phyloP scores from a whole-genome alignment of 2,113 vertebrate species.

The Mobula hypostoma region DNA sequence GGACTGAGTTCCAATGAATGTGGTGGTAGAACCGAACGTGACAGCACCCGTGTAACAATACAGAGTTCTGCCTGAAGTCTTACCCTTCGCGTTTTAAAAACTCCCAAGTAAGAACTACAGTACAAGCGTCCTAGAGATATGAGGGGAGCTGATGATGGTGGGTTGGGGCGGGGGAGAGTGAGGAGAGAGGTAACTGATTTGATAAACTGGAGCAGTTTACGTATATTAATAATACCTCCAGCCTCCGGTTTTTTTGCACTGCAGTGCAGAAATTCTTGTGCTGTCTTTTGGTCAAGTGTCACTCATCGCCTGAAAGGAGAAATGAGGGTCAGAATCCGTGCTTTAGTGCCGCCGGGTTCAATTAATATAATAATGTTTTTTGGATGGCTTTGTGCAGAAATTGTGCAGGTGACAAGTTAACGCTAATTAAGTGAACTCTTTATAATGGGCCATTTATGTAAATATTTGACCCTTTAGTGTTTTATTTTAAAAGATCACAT shows the following conservation, averaged over 20 bases:
- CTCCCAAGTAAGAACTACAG: not conserved
- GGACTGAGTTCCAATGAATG: not conserved
- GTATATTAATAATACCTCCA: not conserved
- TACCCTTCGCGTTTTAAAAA: not conserved
- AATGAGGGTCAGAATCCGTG: not conserved
- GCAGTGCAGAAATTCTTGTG: not conserved
- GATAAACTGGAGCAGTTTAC: not conserved
- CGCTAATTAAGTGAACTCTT: not conserved
- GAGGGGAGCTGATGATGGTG: not conserved
- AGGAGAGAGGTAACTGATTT: not conserved
- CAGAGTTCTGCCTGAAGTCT: not conserved
- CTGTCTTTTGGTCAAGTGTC: not conserved
- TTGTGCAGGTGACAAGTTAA: not conserved
- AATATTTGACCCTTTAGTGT: not conserved
- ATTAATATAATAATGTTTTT: not conserved
- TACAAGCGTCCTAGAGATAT: no score
- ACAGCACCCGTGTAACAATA: not conserved
- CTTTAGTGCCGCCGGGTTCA: not conserved
- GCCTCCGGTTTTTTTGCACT: not conserved
- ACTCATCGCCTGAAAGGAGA: not conserved
- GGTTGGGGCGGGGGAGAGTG: not conserved
- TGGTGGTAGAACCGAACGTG: not conserved
- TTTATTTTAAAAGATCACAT: not conserved
- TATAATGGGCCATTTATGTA: not conserved
- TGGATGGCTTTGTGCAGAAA: not conserved